These are phyloP conservation scores for Luidia sarsii DNA, from an alignment of 53 echinoderm and acorn worm species.

Conservation along the genomic window DNA sequence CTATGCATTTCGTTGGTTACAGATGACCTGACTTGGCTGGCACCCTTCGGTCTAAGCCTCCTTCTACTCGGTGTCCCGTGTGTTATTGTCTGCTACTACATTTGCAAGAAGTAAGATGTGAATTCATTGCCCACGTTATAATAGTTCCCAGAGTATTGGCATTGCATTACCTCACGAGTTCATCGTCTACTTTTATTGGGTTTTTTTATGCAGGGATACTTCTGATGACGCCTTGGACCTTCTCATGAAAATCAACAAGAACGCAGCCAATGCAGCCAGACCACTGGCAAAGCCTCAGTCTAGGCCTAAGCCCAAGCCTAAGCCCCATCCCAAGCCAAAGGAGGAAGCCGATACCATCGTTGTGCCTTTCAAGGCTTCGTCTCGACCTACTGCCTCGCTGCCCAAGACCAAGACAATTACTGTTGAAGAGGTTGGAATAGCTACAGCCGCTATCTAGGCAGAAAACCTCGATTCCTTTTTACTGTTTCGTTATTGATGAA, in stretches of 20 bases:
- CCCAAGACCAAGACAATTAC: too few relatives aligned
- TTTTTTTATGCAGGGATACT: conserved; percentile 3
- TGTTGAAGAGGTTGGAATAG: too few relatives aligned
- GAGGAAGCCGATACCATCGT: too few relatives aligned
- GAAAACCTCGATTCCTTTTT: too few relatives aligned
- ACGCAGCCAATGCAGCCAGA: too few relatives aligned
- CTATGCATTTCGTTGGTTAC: background rate
- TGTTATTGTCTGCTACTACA: background rate
- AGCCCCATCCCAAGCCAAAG: background rate
- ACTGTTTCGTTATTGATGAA: too few relatives aligned
- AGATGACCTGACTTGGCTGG: conserved; percentile 28
- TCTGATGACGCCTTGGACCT: background rate
- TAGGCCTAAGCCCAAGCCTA: conserved; percentile 5
- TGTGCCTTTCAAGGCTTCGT: too few relatives aligned
- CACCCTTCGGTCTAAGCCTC: background rate
- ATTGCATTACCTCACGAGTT: background rate
- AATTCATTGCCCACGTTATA: too few relatives aligned
- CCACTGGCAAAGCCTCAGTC: background rate
- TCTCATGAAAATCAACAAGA: too few relatives aligned
- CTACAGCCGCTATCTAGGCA: too few relatives aligned
- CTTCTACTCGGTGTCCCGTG: conserved; percentile 10
- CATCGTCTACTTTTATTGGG: background rate
- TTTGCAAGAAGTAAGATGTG: conserved; percentile 5
- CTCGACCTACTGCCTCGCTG: too few relatives aligned
- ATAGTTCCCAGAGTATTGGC: too few relatives aligned